Percentiles rank a stretch among this genome's conserved stretches.
These are phyloP conservation scores for Pristionchus mayeri DNA, from an alignment of 2,888 invertebrate genomes.

Conservation along the genomic window DNA sequence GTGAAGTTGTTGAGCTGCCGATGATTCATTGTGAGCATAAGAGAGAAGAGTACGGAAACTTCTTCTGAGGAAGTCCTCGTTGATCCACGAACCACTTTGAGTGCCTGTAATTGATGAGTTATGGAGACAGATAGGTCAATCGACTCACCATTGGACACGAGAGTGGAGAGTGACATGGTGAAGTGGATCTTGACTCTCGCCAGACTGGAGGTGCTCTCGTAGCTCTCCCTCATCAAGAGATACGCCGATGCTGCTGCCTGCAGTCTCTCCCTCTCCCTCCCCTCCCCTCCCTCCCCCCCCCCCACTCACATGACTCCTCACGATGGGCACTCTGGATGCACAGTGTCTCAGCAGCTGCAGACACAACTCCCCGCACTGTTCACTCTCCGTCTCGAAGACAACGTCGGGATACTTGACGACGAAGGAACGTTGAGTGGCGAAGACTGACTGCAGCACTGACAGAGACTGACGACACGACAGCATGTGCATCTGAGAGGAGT, in stretches of 20 bases:
- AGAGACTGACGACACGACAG: slow-evolving; percentile 93
- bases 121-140: background rate
- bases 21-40: slow-evolving; percentile 92
- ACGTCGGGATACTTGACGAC: slow-evolving; percentile 91
- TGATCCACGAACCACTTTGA: slow-evolving; percentile 56
- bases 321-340: slow-evolving; percentile 87
- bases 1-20: slow-evolving; percentile 79
- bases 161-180: slow-evolving; percentile 94
- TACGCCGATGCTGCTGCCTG: slow-evolving; percentile 96
- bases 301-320: slow-evolving; percentile 80
- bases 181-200: slow-evolving; percentile 99
- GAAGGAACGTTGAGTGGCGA: slow-evolving; percentile 91
- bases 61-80: slow-evolving; percentile 67
- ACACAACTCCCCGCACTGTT: slow-evolving; percentile 91
- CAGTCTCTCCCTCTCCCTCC: background rate
- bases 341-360: slow-evolving; percentile 92
- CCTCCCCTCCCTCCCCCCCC: background rate
- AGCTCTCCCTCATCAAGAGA: slow-evolving; percentile 90
- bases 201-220: slow-evolving; percentile 79
- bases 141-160: slow-evolving; percentile 83
- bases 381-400: slow-evolving; percentile 86
- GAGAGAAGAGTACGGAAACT: slow-evolving; percentile 90
- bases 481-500: slow-evolving; percentile 83
- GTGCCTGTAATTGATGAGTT: background rate
- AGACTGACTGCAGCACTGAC: slow-evolving; percentile 89